Percentiles rank a stretch among this genome's conserved stretches.
These are phyloP conservation scores for Drosophila kikkawai DNA, from an alignment of 1,140 invertebrate genomes.

Conservation along the genomic window DNA sequence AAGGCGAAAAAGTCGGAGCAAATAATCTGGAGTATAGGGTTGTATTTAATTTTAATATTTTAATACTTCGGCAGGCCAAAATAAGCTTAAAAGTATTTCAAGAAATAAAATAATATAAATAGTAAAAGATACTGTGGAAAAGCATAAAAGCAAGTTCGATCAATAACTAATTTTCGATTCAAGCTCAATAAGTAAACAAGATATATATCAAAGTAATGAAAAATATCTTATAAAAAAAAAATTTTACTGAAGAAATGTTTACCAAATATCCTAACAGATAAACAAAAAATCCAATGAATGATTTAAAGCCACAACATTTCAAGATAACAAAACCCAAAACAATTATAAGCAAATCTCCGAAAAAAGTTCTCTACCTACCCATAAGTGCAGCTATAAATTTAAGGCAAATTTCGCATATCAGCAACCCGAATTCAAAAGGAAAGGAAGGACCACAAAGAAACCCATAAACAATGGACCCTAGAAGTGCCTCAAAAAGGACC, in stretches of 20 bases:
- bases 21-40: not conserved
- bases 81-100: not conserved
- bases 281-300: not conserved
- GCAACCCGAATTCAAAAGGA: slow-evolving; percentile 1
- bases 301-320: not conserved
- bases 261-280: not conserved
- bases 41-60: not conserved
- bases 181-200: no score
- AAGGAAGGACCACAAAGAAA: slow-evolving; percentile 12
- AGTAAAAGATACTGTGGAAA: not conserved
- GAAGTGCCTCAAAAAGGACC: slow-evolving; percentile 4
- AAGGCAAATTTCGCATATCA: not conserved
- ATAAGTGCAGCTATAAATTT: slow-evolving; percentile 1
- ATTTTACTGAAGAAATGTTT: not conserved
- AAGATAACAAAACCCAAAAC: not conserved
- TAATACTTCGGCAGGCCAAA: not conserved
- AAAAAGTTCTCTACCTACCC: not conserved
- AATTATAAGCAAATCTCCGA: not conserved
- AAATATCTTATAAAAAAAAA: no score
- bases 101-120: not conserved
- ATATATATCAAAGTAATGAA: no score
- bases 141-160: not conserved
- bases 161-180: no score
- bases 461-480: slow-evolving; percentile 2
- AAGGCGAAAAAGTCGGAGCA: not conserved